Evolutionary conservation across 2,797 vertebrate species (phyloP), one percentile per base, ranked within the genome.

Genomic region (Rhyacichthys aspro): DNA sequence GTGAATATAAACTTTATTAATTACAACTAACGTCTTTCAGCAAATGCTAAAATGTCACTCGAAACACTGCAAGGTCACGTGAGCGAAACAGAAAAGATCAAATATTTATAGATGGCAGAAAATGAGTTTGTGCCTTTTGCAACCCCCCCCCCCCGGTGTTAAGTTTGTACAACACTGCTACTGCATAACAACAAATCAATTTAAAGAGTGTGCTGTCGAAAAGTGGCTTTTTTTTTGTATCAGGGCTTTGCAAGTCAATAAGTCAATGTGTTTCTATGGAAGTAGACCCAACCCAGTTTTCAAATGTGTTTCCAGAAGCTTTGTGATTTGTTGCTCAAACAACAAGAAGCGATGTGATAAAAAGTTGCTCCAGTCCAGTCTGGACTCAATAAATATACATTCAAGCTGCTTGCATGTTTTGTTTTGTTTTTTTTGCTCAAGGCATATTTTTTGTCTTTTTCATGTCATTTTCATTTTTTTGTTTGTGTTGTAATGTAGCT

Each of bases 171-270:
- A 38, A 6, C 23, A 28, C 7, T 28, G 23, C 23, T 28, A 28
- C 4, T 18, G 34, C 49, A 52, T 52, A 38, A 52, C 49, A 52
- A 52, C 49, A 52, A 52, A 34, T 52, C 49, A 52, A 52, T 52
- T 52, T 52, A 52, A 52, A 52, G 34, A 52, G 34, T 9, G 34
- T 28, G 49, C 49, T 52, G 49, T 52, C 48, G 37, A 37, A 52
- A 52, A 16, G 48, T 52, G 48, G 15, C 11, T 12, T 37, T 52
- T 38, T 52, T n/a, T 23, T 37, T 52, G 34, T 52, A 52, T 52
- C 18, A 38, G 49, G 49, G 49, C 49, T 52, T 52, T 38, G 49
- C 49, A 52, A 52, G 49, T 52, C 49, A 52, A 37, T 52, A 37
- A 52, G 48, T 52, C 48, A 52, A 52, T 52, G 47, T 17, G 49